These are phyloP conservation scores for Drosophila tanythrix DNA, from an alignment of 2,888 invertebrate genomes.

Conservation along the genomic window DNA sequence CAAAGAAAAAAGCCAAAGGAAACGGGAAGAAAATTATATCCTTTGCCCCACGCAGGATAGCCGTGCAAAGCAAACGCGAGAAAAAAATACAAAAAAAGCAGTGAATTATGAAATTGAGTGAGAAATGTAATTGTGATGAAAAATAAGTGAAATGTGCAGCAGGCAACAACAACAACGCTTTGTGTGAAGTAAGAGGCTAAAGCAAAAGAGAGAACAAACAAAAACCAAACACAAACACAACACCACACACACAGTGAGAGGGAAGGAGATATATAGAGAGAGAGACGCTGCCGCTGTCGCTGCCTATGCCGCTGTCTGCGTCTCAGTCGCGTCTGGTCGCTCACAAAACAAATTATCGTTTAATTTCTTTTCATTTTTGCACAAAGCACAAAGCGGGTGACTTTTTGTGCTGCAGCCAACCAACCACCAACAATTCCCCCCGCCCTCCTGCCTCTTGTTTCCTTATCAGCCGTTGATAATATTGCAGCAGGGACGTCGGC, in stretches of 20 bases:
- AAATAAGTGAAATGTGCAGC: conserved; percentile 66
- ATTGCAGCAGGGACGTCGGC: conserved; percentile 7
- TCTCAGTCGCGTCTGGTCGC: conserved; percentile 41
- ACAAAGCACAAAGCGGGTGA: conserved; percentile 67
- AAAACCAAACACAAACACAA: conserved; percentile 56
- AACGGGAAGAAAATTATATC: conserved; percentile 60
- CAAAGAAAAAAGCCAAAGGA: conserved; percentile 18
- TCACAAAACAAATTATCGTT: conserved; percentile 76
- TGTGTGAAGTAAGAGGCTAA: conserved; percentile 53
- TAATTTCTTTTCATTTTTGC: conserved; percentile 74
- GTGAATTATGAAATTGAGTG: conserved; percentile 40
- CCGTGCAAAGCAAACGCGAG: conserved; percentile 59
- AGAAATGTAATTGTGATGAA: conserved; percentile 57
- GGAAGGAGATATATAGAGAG: conserved; percentile 12
- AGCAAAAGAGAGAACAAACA: conserved; percentile 68
- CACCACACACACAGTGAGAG: conserved; percentile 16
- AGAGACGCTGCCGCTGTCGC: conserved; percentile 36
- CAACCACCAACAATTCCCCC: conserved; percentile 23
- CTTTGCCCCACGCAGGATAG: conserved; percentile 70
- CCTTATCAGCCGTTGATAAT: conserved; percentile 55
- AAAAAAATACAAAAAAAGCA: conserved; percentile 38
- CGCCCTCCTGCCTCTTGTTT: conserved; percentile 16
- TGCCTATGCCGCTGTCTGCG: conserved; percentile 15
- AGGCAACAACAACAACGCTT: conserved; percentile 57
- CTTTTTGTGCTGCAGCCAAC: conserved; percentile 47